Base-by-base conservation (phyloP, 2,797 vertebrate genomes). In the Spinus pinus region DNA sequence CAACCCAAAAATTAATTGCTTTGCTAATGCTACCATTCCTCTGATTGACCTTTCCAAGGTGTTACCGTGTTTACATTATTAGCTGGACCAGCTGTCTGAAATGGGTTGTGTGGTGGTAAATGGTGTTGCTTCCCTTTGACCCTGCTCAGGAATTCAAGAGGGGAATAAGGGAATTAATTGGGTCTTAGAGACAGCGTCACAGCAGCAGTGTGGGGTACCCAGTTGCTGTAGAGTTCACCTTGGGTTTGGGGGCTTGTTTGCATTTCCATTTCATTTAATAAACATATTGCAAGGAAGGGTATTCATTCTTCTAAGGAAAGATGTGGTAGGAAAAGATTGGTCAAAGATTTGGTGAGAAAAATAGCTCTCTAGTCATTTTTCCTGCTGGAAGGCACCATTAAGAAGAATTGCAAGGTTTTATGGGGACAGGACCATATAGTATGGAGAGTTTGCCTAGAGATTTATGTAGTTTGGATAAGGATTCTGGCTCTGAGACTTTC, bases 391-490 rank as follows among this genome's bases (percentile, higher is more conserved):
- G 91, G 27, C 42, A 71, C 25, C 35, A 37, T n/a, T 71, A 60
- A 41, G 31, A 85, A 87, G 39, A 94, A 67, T 37, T 57, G 51
- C 54, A 83, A 86, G 46, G 81, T 93, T 95, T 91, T 71, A 31
- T 78, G 53, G 82, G 54, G 86, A 94, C 65, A 81, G 31, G 23
- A 28, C 49, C 3, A 1, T 57, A 13, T 33, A 81, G 30, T 35
- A 54, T 86, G 42, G 20, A 50, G 60, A 86, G 42, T 87, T 91
- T 95, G 41, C 84, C 53, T 71, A 60, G 57, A 91, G 91, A 91
- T 96, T 94, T 94, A 95, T 91, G 69, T 78, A 50, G 69, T 86
- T 91, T 91, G 93, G 69, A 91, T 93, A 95, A 94, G 79, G 15
- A 18, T 94, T 82, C 70, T 95, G 91, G 79, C 94, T 81, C 70